A percentile compares a stretch with the other conserved stretches of the same genome.
Evolutionary conservation across 2,797 vertebrate species (phyloP).

Genomic region (Alouatta caraya): DNA sequence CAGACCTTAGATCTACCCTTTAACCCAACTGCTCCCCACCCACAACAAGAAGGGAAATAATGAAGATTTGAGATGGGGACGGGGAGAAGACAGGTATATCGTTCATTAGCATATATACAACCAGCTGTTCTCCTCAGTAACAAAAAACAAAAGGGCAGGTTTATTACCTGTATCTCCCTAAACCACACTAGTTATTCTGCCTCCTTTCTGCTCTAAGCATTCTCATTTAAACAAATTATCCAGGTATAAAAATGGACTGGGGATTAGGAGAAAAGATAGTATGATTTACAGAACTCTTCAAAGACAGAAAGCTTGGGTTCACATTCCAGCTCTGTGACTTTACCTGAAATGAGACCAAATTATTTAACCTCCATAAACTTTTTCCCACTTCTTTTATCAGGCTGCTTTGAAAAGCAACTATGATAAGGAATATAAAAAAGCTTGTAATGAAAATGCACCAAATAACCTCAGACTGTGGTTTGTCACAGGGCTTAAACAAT

Average conservation of each 20-base stretch:
- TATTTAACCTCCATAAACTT: neutral
- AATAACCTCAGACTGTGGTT: neutral
- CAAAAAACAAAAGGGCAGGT: neutral
- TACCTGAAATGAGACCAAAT: neutral
- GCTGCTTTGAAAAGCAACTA: neutral
- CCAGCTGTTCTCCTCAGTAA: neutral
- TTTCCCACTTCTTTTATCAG: neutral
- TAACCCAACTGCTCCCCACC: neutral
- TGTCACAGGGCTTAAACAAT: neutral
- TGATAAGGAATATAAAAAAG: neutral
- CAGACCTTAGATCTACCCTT: conserved; percentile 5
- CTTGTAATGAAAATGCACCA: neutral
- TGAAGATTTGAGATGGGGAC: neutral
- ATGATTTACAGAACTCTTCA: neutral
- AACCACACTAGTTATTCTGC: neutral
- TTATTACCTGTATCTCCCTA: neutral
- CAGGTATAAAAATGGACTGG: neutral
- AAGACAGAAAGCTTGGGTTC: neutral
- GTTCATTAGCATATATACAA: neutral
- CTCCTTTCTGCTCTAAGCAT: neutral
- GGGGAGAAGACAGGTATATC: neutral
- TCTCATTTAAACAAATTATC: conserved; percentile 6
- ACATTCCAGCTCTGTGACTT: neutral
- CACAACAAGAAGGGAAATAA: neutral
- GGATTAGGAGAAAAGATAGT: neutral